These are phyloP conservation scores for Carposina sasakii DNA, from an alignment of 1,140 invertebrate species.

Conservation along the genomic window DNA sequence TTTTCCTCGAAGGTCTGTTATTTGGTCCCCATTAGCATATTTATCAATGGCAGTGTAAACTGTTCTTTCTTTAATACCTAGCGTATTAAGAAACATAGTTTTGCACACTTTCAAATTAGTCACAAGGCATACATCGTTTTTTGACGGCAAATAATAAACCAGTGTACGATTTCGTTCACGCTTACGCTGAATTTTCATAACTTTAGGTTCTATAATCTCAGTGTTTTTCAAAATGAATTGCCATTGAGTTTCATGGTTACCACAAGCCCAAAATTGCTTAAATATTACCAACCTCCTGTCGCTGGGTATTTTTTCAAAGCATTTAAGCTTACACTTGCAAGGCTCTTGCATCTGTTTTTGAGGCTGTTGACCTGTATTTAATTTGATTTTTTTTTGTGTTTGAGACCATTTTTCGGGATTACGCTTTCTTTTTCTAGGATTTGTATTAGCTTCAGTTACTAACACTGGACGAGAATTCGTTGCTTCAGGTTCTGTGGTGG, in stretches of 20 bases:
- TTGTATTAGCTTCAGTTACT: neutral
- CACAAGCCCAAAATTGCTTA: slow-evolving; percentile 17
- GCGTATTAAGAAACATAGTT: slow-evolving; percentile 22
- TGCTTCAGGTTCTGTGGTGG: neutral
- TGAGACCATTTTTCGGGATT: neutral
- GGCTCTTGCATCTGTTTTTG: neutral
- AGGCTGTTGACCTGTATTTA: neutral
- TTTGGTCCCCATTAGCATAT: slow-evolving; percentile 11
- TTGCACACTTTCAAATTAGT: slow-evolving; percentile 15
- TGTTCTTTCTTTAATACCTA: slow-evolving; percentile 17
- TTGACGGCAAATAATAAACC: slow-evolving; percentile 17
- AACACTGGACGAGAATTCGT: neutral
- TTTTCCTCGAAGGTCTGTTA: slow-evolving; percentile 20
- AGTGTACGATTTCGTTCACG: slow-evolving; percentile 24
- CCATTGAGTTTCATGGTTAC: slow-evolving; percentile 21
- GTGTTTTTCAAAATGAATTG: slow-evolving; percentile 15
- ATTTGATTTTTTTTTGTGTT: neutral
- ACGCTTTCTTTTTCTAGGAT: neutral
- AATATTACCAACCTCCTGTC: slow-evolving; percentile 12
- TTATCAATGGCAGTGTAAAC: slow-evolving; percentile 27
- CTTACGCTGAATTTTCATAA: slow-evolving; percentile 21
- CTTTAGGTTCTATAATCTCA: slow-evolving; percentile 17
- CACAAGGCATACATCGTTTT: slow-evolving; percentile 7
- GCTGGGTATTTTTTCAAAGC: slow-evolving; percentile 12
- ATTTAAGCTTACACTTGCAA: slow-evolving; percentile 23